Evolutionary conservation across 2,113 vertebrate species (phyloP).

Genomic region (Syrrhaptes paradoxus): DNA sequence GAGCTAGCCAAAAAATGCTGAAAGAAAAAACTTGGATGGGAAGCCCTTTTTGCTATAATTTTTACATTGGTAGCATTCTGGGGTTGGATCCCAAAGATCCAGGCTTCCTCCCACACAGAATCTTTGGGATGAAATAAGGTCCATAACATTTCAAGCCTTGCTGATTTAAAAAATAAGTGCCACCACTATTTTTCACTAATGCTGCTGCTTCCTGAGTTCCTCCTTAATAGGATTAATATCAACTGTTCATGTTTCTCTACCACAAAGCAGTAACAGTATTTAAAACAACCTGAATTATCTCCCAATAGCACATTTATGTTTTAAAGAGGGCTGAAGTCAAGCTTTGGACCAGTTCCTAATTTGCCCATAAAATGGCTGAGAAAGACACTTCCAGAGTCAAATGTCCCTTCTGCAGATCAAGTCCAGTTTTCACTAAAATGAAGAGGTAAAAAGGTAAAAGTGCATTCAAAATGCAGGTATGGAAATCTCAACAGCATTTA

Average conservation of each 20-base stretch:
- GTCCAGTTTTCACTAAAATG: not conserved
- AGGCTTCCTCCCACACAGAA: not conserved
- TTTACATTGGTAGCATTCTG: not conserved
- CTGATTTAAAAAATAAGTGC: not conserved
- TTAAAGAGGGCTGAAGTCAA: slow-evolving; percentile 14
- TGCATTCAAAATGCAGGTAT: not conserved
- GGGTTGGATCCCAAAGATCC: not conserved
- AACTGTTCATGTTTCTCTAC: not conserved
- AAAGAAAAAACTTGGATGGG: not conserved
- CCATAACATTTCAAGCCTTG: not conserved
- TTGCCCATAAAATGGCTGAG: not conserved
- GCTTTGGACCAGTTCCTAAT: not conserved
- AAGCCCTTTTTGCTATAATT: not conserved
- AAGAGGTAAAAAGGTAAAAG: not conserved
- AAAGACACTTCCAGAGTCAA: not conserved
- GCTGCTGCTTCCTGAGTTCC: not conserved
- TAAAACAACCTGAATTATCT: not conserved
- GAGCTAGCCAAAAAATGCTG: not conserved
- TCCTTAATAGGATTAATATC: not conserved
- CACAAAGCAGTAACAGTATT: not conserved
- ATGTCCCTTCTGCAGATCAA: not conserved
- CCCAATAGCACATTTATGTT: not conserved
- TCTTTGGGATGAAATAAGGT: not conserved
- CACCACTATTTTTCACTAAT: not conserved
- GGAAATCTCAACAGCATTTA: not conserved